phyloP scores from a whole-genome alignment of 2,888 invertebrate species.

The Ophraella communa region DNA sequence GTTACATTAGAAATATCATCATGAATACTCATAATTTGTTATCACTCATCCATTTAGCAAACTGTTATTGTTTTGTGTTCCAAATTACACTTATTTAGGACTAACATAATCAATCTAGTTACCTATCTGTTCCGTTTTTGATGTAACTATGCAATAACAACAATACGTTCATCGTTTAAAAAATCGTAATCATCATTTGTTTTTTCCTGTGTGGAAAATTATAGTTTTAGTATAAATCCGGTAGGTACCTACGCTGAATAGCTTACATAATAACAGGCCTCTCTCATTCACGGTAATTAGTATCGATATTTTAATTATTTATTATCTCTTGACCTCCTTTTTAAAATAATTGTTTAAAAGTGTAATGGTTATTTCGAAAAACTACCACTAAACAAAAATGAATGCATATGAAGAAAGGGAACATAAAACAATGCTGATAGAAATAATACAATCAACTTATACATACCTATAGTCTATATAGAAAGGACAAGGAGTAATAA shows the following conservation, averaged over 20 bases:
- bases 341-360: background rate
- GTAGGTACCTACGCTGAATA: conserved; percentile 14
- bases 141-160: background rate
- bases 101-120: background rate
- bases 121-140: background rate
- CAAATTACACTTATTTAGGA: too few relatives aligned
- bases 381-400: background rate
- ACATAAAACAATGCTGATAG: background rate
- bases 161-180: background rate
- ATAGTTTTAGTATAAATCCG: conserved; percentile 15
- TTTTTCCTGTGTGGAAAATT: conserved; percentile 16
- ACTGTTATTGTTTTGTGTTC: too few relatives aligned
- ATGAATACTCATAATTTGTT: too few relatives aligned
- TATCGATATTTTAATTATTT: conserved; percentile 13
- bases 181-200: conserved; percentile 16
- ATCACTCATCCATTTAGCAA: too few relatives aligned
- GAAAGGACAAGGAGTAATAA: too few relatives aligned
- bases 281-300: conserved; percentile 14
- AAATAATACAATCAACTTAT: background rate
- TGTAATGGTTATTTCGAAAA: background rate
- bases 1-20: too few relatives aligned
- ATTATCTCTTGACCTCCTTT: conserved; percentile 19
- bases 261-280: conserved; percentile 14
- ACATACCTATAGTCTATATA: too few relatives aligned
- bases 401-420: too few relatives aligned